Percentiles rank a stretch among this genome's conserved stretches.
phyloP scores from a whole-genome alignment of 2,888 invertebrate species.

The Agriopis aurantiaria region DNA sequence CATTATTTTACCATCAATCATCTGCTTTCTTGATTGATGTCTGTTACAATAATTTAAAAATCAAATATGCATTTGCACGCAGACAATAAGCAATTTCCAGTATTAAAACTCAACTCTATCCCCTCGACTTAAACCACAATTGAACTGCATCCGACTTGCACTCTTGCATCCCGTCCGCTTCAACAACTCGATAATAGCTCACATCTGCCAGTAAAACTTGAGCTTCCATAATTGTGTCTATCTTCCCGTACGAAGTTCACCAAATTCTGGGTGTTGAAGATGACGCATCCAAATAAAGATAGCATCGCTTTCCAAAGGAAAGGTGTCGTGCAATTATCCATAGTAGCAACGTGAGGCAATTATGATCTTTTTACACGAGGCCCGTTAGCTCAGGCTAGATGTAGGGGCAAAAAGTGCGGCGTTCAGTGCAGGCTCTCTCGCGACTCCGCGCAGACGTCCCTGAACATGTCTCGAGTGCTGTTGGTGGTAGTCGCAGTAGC shows the following conservation, averaged over 20 bases:
- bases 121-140: constrained; percentile 37
- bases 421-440: constrained; percentile 71
- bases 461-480: constrained; percentile 57
- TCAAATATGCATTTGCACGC: constrained; percentile 51
- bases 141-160: constrained; percentile 38
- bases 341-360: constrained; percentile 73
- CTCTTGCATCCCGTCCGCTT: constrained; percentile 43
- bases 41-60: constrained; percentile 62
- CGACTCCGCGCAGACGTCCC: constrained; percentile 68
- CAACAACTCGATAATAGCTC: constrained; percentile 50
- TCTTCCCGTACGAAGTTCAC: constrained; percentile 50
- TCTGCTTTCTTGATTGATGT: constrained; percentile 60
- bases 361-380: constrained; percentile 83
- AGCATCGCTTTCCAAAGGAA: constrained; percentile 83
- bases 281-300: constrained; percentile 78
- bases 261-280: constrained; percentile 58
- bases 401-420: constrained; percentile 72
- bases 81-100: constrained; percentile 36
- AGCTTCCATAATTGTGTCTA: constrained; percentile 42
- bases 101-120: constrained; percentile 47
- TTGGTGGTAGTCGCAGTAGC: constrained; percentile 64
- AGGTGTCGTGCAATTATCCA: constrained; percentile 82
- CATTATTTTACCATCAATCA: constrained; percentile 73
- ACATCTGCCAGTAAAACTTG: constrained; percentile 52
- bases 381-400: constrained; percentile 82